Conservation (phyloP, 1,140 invertebrate species). For the Drosophila burlai region DNA sequence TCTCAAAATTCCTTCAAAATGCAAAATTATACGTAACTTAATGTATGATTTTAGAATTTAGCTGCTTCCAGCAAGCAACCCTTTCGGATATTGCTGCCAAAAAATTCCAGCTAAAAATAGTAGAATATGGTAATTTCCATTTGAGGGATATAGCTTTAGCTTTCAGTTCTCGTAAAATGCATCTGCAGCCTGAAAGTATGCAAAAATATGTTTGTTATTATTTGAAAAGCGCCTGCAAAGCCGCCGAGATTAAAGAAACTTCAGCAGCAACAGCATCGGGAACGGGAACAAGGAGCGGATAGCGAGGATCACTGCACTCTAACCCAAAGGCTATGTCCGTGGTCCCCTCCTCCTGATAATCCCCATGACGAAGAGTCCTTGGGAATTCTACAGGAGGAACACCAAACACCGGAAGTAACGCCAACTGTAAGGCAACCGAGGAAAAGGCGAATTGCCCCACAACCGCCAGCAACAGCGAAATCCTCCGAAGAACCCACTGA, state of each 20-base stretch:
- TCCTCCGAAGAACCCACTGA: no score
- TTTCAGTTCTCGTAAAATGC: not conserved
- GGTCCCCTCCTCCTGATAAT: not conserved
- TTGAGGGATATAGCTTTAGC: not conserved
- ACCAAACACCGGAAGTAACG: not conserved
- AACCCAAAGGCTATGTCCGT: slow-evolving; percentile 20
- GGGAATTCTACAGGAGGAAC: slow-evolving; percentile 11
- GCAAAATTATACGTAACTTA: not conserved
- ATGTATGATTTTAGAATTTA: not conserved
- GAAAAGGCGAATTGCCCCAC: slow-evolving; percentile 28
- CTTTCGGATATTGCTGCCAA: not conserved
- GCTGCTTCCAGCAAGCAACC: not conserved
- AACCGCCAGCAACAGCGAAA: slow-evolving; percentile 11
- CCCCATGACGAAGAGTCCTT: not conserved
- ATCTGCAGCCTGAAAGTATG: slow-evolving; percentile 30
- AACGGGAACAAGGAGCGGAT: not conserved
- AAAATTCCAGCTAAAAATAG: not conserved
- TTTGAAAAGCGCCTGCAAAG: slow-evolving; percentile 41
- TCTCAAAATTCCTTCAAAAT: slow-evolving; percentile 13
- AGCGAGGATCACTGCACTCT: slow-evolving; percentile 13
- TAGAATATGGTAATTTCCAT: not conserved
- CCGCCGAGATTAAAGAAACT: slow-evolving; percentile 41
- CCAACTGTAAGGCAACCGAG: slow-evolving; percentile 36
- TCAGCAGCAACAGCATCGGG: not conserved
- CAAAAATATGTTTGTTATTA: slow-evolving; percentile 14